Evolutionary conservation across 2,888 invertebrate species (phyloP).

Genomic region (Netelia fuscicornis): DNA sequence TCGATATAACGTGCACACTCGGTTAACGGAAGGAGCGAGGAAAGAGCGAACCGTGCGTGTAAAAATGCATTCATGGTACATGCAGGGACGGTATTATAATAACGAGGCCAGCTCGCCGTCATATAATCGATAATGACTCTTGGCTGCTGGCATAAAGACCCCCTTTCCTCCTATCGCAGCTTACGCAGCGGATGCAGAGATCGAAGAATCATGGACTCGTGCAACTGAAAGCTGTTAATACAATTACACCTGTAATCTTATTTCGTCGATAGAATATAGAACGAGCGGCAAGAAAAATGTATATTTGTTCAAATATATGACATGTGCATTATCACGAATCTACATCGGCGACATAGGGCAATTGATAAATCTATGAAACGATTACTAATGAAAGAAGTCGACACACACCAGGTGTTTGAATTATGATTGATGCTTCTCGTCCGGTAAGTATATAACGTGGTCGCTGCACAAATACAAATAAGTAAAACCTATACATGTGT

Average conservation of each 20-base stretch:
- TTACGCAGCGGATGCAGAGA: not conserved
- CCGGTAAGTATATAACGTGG: conserved; percentile 11
- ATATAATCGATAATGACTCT: too few relatives aligned
- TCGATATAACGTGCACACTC: too few relatives aligned
- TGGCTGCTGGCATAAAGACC: too few relatives aligned
- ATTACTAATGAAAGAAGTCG: conserved; percentile 62
- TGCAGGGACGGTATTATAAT: too few relatives aligned
- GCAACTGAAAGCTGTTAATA: conserved; percentile 17
- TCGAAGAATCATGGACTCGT: not conserved
- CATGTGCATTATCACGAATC: conserved; percentile 22
- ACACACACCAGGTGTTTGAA: conserved; percentile 48
- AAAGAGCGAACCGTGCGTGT: too few relatives aligned
- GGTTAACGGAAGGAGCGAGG: too few relatives aligned
- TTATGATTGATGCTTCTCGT: conserved; percentile 61
- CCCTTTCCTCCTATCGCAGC: not conserved
- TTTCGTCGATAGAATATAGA: not conserved
- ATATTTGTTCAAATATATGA: conserved; percentile 10
- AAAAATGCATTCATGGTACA: too few relatives aligned
- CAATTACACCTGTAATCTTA: not conserved
- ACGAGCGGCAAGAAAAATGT: conserved; percentile 5
- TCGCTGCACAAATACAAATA: not conserved
- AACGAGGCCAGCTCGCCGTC: too few relatives aligned
- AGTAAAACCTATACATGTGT: not conserved
- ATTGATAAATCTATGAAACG: conserved; percentile 66
- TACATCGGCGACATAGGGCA: conserved; percentile 30